Evolutionary conservation across 2,797 vertebrate species (phyloP), one percentile per base, ranked within the genome.

Genomic region (Danio tinwini): DNA sequence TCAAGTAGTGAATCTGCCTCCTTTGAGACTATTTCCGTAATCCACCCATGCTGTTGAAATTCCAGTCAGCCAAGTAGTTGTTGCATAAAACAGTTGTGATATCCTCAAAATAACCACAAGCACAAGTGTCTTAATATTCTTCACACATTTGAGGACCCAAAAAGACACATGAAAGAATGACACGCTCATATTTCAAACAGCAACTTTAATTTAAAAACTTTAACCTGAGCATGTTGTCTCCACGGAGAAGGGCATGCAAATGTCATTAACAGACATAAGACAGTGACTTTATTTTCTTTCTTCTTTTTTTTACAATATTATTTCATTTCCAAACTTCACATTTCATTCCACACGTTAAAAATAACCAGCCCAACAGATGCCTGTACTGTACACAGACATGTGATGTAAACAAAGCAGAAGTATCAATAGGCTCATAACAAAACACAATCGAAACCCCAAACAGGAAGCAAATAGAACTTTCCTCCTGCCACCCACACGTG

Each of bases 121-220:
- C 61, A 74, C 6, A 49, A 63, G 17, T 39, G 56, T 44, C n/a
- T 19, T 21, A 56, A 14, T 56, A 56, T 74, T 10, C n/a, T 56
- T 49, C 29, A 10, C 16, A 58, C 37, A 58, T 39, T 56, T 72
- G 2, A 53, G 39, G 13, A 69, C 9, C 52, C 8, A 21, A 56
- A 21, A 10, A 21, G 44, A n/a, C 39, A 19, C 19, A 52, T 0
- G 7, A 58, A 39, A 67, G 16, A 53, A 65, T 39, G 13, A 21
- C n/a, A 56, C 29, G 12, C 13, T 59, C 9, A 52, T 47, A 80
- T 67, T 87, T 87, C 76, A 85, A 85, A 76, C 44, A 74, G 53
- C 58, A 80, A 40, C 64, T 87, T 88, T 89, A 87, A 85, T 89
- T 76, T 81, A 70, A 89, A 88, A 84, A 78, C 47, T 19, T 82